Base-by-base conservation (phyloP, 35 echinoderm and acorn worm genomes). In the Hemicentrotus pulcherrimus region DNA sequence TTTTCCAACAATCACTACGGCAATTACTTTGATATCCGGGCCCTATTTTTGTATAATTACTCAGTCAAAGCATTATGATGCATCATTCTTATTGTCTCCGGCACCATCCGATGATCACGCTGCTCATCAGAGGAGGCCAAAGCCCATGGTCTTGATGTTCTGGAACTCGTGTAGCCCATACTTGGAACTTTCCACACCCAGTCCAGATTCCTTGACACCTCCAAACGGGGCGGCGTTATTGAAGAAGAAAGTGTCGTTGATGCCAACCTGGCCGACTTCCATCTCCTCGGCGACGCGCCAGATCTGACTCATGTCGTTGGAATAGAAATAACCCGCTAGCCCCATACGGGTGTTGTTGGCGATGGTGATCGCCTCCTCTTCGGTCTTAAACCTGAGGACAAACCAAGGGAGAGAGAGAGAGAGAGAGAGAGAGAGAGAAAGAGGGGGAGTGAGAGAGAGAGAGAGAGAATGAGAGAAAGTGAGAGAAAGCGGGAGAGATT, bases 321-420 rank as follows among this genome's bases (percentile, higher is more conserved):
- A 99, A 94, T 94, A 99, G 94, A 99, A 99, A 61, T 99, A 99
- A n/a, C 98, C 97, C 7, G 98, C 98, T 33, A 99, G 95, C 10
- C 98, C 98, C 6, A 95, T 85, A 9, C 95, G 48, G 12, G 88
- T 86, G 71, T 94, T 91, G 58, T 99, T 99, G 46, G 98, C 98
- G 22, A 99, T 95, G 59, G 95, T 86, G 2, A 99, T 46, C 2
- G 96, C 98, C 88, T 99, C 98, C 31, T 96, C 97, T 94, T 99
- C 98, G 1, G 96, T 97, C 46, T 96, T 95, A 58, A 99, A 99
- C 85, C 98, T 99, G 46, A 0, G 91, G 24, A 41, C 12, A 22
- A 78, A 28, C 22, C 5, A 2, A 28, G 61, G 16, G 16, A 2
- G 61, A 71, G 4, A 78, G 65, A 28, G 65, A 78, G 52, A 16